Base-by-base conservation (phyloP, 2,113 vertebrate genomes). In the Scomber colias region DNA sequence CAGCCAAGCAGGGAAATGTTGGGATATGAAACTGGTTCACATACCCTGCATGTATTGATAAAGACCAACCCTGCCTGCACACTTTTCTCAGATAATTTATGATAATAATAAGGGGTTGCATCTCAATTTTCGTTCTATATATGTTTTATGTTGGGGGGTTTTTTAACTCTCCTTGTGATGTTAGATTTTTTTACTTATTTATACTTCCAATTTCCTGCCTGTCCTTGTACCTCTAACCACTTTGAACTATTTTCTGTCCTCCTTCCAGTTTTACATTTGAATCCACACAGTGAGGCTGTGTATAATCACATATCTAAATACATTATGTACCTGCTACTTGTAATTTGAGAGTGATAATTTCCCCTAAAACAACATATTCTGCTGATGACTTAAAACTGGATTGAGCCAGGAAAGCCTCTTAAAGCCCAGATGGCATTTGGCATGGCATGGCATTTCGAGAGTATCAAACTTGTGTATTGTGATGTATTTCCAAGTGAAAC, bases 301-400 rank as follows among this genome's bases (percentile, higher is more conserved):
- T 67, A 67, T 67, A 62, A 66, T 56, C 24, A 31, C 5, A n/a
- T 50, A 55, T 49, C n/a, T 44, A 69, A 71, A 79, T 48, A 71
- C 31, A 56, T 57, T 19, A 44, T 80, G 54, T n/a, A 56, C 30
- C 50, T 60, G 56, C 24, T 61, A 19, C 45, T 54, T 30, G 24
- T 27, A 27, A 27, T 27, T 27, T 27, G 16, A 45, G 0, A 27
- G 27, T 62, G 71, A 71, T 68, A 12, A 72, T 78, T 83, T 84
- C 59, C 63, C 79, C n/a, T 77, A 51, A 71, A 88, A 53, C 30
- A 49, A 31, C 57, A 44, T 62, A 54, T 49, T 62, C 35, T 24
- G 21, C 17, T 27, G 48, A 30, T 79, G 75, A 73, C 70, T 79
- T 81, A 64, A 73, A 87, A 82, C 19, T 19, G 8, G 2, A 64